phyloP scores from a whole-genome alignment of 2,113 vertebrate genomes.

The Prolemur simus region DNA sequence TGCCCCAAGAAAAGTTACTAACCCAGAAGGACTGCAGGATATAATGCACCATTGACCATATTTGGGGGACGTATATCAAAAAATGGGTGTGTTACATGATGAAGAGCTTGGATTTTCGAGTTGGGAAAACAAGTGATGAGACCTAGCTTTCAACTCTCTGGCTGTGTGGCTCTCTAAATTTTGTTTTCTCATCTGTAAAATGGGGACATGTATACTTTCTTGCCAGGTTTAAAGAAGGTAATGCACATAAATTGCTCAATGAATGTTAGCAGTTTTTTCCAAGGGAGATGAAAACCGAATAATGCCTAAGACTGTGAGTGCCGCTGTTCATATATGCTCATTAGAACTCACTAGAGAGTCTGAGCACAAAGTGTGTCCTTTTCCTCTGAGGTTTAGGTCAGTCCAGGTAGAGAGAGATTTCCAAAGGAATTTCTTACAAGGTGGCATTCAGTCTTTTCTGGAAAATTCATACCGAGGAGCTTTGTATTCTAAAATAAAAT shows the following conservation, averaged over 20 bases:
- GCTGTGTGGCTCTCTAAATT: neutral
- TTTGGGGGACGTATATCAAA: neutral
- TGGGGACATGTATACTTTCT: neutral
- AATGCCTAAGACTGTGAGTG: neutral
- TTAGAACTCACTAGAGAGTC: neutral
- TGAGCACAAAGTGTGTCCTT: neutral
- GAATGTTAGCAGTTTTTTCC: neutral
- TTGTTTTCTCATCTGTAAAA: neutral
- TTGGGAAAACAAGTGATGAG: neutral
- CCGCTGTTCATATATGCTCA: neutral
- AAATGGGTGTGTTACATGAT: neutral
- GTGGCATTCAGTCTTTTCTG: neutral
- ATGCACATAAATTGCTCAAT: neutral
- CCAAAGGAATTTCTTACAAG: neutral
- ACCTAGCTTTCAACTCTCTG: neutral
- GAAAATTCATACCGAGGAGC: neutral
- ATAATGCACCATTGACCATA: neutral
- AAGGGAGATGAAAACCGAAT: neutral
- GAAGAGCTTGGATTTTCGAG: neutral
- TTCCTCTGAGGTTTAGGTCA: neutral
- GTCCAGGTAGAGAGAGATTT: neutral
- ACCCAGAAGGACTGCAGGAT: neutral
- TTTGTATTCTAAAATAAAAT: constrained; percentile 24
- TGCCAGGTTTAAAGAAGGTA: neutral
- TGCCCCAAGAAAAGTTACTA: neutral